These are phyloP conservation scores for Phenganax marumi DNA, from an alignment of 92 coral and sea anemone genomes.

Conservation along the genomic window DNA sequence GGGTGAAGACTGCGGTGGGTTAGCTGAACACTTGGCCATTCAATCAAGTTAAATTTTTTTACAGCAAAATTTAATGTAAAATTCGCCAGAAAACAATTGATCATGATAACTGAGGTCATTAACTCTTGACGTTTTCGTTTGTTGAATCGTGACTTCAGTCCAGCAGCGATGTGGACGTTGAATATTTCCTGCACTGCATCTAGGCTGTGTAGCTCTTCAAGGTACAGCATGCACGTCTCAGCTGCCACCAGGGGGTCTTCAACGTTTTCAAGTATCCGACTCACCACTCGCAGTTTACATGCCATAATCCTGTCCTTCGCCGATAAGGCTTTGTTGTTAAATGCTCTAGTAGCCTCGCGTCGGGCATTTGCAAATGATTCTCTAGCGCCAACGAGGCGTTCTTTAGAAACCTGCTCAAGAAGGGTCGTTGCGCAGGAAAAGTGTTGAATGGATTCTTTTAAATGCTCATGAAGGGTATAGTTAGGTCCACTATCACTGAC, in stretches of 20 bases:
- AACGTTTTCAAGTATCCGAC: conserved; percentile 27
- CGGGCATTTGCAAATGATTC: neutral
- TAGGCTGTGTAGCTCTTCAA: conserved; percentile 52
- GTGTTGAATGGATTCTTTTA: neutral
- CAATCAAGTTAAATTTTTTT: neutral
- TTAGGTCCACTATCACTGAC: neutral
- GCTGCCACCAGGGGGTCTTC: conserved; percentile 25
- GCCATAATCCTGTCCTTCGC: conserved; percentile 22
- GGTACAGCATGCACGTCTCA: conserved; percentile 54
- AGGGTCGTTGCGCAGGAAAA: neutral
- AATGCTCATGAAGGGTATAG: neutral
- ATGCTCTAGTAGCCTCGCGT: conserved; percentile 23
- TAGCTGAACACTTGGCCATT: conserved; percentile 12
- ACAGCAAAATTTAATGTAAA: neutral
- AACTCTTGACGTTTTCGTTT: conserved; percentile 44
- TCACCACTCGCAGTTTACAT: conserved; percentile 7
- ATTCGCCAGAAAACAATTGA: conserved; percentile 41
- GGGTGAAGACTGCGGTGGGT: conserved; percentile 1
- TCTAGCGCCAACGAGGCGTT: neutral
- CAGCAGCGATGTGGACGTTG: conserved; percentile 48
- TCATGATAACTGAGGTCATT: conserved; percentile 43
- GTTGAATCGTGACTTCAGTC: conserved; percentile 47
- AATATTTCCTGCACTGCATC: conserved; percentile 43
- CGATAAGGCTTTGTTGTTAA: conserved; percentile 27
- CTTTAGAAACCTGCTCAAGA: conserved; percentile 1